Evolutionary conservation across 2,888 invertebrate genomes (phyloP).

Genomic region (Dolichomitus sp.): DNA sequence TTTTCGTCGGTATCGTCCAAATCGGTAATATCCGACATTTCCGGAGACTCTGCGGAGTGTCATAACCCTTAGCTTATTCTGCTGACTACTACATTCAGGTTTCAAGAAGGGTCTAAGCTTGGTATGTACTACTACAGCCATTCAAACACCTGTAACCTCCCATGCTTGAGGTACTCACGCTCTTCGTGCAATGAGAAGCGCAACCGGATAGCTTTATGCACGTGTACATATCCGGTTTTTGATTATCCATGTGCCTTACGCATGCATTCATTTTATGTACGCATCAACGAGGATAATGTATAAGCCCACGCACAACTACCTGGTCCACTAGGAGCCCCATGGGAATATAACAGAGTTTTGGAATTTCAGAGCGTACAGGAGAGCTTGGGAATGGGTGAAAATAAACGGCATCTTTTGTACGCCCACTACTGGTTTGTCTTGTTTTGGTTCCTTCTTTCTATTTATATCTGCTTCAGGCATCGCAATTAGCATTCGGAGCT

Average conservation of each 20-base stretch:
- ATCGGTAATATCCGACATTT: no score
- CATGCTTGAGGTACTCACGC: neutral
- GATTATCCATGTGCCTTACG: constrained; percentile 20
- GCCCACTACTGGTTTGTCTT: constrained; percentile 10
- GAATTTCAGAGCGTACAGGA: constrained; percentile 4
- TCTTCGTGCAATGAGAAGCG: constrained; percentile 16
- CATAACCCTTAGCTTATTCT: no score
- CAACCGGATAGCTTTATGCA: constrained; percentile 19
- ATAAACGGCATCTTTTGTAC: neutral
- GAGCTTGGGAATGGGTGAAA: constrained; percentile 28
- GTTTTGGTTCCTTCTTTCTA: neutral
- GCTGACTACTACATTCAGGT: no score
- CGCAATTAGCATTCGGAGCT: neutral
- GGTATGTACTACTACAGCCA: neutral
- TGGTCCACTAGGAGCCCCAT: constrained; percentile 5
- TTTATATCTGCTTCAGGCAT: neutral
- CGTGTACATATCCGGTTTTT: constrained; percentile 15
- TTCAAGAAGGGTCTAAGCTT: no score
- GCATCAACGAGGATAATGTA: neutral
- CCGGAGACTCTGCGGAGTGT: no score
- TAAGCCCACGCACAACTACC: neutral
- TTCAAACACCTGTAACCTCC: neutral
- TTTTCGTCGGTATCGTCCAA: no score
- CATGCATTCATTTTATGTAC: neutral
- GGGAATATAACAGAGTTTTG: constrained; percentile 12